These are phyloP conservation scores for Microtus ochrogaster DNA, from an alignment of 2,113 vertebrate species.

Conservation along the genomic window DNA sequence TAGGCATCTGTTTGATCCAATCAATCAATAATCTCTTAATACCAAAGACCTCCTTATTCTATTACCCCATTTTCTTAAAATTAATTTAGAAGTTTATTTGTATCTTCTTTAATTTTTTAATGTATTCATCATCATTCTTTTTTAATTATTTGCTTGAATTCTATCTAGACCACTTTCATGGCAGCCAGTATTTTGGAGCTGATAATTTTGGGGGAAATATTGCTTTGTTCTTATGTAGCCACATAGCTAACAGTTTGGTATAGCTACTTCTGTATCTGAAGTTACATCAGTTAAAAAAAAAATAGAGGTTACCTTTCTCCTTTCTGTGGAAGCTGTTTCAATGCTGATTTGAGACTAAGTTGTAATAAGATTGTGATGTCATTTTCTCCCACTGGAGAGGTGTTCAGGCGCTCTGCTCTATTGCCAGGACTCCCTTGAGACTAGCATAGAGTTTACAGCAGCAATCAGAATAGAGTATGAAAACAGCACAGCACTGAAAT, in stretches of 20 bases:
- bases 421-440: rapidly evolving
- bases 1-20: not conserved
- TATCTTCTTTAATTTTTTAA: not conserved
- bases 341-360: not conserved
- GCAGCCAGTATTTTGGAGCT: rapidly evolving
- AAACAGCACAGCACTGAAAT: not conserved
- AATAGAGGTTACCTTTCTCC: not conserved
- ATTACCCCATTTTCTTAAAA: not conserved
- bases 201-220: not conserved
- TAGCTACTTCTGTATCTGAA: not conserved
- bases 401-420: not conserved
- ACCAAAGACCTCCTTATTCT: not conserved
- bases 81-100: not conserved
- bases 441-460: not conserved
- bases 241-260: not conserved
- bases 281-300: not conserved
- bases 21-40: not conserved
- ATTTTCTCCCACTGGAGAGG: not conserved
- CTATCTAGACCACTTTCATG: not conserved
- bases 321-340: not conserved
- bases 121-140: not conserved
- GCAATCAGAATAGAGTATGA: not conserved
- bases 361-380: not conserved
- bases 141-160: not conserved
- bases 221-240: not conserved